Base-by-base conservation (phyloP, 2,113 vertebrate genomes). In the Polyodon spathula region DNA sequence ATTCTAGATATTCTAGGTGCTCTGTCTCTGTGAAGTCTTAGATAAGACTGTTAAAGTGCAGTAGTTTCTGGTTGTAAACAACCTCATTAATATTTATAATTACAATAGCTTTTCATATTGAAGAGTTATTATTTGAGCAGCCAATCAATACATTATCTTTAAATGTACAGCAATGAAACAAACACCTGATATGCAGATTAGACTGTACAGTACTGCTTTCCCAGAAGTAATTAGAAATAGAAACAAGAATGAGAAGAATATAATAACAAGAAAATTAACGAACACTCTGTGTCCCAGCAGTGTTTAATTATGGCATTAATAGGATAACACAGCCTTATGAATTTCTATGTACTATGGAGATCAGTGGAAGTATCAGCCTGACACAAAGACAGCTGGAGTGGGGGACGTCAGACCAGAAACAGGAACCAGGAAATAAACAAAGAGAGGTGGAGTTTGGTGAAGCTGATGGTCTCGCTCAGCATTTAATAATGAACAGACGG, bases 121-220 rank as follows among this genome's bases (percentile, higher is more conserved):
- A 68, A 58, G 58, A 40, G 50, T 69, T 67, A 71, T 75, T 72
- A 77, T 71, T 67, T 60, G 61, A 59, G 57, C 37, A 41, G 60
- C 58, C 39, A 58, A 59, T 37, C 68, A 71, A 73, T 70, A 64
- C 40, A 55, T 69, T 66, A 70, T 72, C 71, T 72, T 62, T 39
- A 66, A 60, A 63, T 46, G 14, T 63, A 46, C 50, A 64, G 56
- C 56, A 50, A 61, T 62, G 61, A 74, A 63, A 53, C 63, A 64
- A 69, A 67, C 48, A 56, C 7, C 51, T 56, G n/a, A 59, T 54
- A 63, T 66, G 56, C 50, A 27, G 42, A 53, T 65, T 60, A 60
- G 40, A 10, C 37, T 61, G 11, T 56, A 53, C 52, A 58, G 60
- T 53, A 60, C 63, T 46, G 52, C 53, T 61, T 66, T 62, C 17